phyloP scores from a whole-genome alignment of 2,797 vertebrate genomes.

The Hydrophis major region DNA sequence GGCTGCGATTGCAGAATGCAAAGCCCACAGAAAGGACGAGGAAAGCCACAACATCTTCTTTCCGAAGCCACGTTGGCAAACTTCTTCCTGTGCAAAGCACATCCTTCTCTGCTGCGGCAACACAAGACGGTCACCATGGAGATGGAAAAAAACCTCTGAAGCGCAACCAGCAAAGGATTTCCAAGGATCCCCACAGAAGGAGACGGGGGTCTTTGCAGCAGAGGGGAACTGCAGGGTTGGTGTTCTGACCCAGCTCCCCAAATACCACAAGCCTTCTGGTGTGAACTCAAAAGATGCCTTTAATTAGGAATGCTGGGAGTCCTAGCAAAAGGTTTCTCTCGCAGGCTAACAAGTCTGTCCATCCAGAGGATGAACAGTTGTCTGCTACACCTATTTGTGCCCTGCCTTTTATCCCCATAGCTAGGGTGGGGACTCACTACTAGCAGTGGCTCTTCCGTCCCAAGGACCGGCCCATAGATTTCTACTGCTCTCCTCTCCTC shows the following conservation, averaged over 20 bases:
- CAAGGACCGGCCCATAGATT: too few relatives aligned
- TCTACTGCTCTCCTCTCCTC: too few relatives aligned
- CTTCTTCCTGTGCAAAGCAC: not conserved
- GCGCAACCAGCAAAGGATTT: not conserved
- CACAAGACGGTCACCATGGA: not conserved
- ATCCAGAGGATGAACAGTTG: too few relatives aligned
- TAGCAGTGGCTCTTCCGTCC: accelerated
- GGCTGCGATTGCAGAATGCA: not conserved
- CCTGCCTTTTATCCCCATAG: too few relatives aligned
- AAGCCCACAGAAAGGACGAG: not conserved
- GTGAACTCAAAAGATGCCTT: not conserved
- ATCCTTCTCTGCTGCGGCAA: not conserved
- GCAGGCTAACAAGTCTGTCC: too few relatives aligned
- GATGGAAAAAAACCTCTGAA: not conserved
- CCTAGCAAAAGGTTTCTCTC: too few relatives aligned
- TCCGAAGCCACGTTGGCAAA: not conserved
- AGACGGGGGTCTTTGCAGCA: not conserved
- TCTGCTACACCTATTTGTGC: too few relatives aligned
- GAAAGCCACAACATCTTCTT: not conserved
- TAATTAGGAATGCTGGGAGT: too few relatives aligned
- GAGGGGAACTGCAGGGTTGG: not conserved
- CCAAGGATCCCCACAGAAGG: not conserved
- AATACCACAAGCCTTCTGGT: too few relatives aligned
- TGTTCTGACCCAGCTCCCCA: too few relatives aligned
- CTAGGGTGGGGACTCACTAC: too few relatives aligned